Conservation (phyloP, 2,797 vertebrate species). For the Taenioides sp. region DNA sequence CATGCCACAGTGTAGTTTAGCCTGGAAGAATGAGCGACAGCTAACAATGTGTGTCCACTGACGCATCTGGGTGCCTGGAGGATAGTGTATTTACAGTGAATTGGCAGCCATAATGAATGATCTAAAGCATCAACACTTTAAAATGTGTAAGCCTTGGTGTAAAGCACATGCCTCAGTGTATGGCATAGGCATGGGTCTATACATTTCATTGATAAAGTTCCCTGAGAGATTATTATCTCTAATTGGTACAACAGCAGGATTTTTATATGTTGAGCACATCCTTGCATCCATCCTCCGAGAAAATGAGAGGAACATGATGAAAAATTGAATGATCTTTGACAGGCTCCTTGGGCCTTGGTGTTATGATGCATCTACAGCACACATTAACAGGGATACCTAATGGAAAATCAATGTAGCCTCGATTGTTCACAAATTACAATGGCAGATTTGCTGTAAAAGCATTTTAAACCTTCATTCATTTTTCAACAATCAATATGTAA, state of each 20-base stretch:
- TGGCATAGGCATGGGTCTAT: neutral
- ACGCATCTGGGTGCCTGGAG: constrained; percentile 6
- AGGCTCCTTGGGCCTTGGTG: neutral
- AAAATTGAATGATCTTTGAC: constrained; percentile 15
- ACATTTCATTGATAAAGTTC: constrained; percentile 8
- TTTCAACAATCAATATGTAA: neutral
- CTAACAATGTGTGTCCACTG: constrained; percentile 7
- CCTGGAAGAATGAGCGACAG: constrained; percentile 28
- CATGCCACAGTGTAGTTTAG: neutral
- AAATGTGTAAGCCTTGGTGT: neutral
- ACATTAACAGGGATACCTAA: neutral
- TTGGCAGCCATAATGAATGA: too few species aligned
- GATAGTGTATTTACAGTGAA: neutral
- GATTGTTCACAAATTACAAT: neutral
- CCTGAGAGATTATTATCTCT: neutral
- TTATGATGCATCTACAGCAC: neutral
- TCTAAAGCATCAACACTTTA: too few species aligned
- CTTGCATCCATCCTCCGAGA: neutral
- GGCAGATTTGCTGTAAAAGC: neutral
- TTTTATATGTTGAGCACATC: neutral
- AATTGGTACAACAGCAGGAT: neutral
- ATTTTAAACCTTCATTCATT: neutral
- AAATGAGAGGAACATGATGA: constrained; percentile 23
- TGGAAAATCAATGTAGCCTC: neutral
- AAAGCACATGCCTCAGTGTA: too few species aligned